Base-by-base conservation (phyloP, 2,113 vertebrate species). In the Neogobius melanostomus region DNA sequence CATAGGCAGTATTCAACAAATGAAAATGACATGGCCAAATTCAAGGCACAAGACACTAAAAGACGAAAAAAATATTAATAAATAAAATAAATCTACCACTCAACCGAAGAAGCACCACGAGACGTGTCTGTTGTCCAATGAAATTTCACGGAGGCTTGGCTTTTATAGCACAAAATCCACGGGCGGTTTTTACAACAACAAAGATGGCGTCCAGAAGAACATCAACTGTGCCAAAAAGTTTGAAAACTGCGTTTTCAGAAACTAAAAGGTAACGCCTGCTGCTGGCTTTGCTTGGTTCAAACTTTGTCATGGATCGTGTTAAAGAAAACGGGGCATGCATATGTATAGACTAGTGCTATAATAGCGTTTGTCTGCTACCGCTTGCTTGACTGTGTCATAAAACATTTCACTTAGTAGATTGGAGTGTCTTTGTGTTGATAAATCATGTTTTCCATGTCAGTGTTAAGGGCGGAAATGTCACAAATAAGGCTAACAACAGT, bases 141-240 rank as follows among this genome's bases (percentile, higher is more conserved):
- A 36, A 36, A 36, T 36, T 1, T 36, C 28, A 36, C 28, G 28
- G 28, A 2, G 28, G 28, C 28, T 1, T 36, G 28, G 28, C 28
- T 36, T 36, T 21, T 21, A 21, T 36, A 36, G 28, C 28, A 36
- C 4, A 36, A 6, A 65, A 8, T 10, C 72, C 1, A 61, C 65
- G 50, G 77, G 88, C 87, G 87, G 81, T 46, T 75, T 56, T 0
- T 49, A 83, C 64, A 66, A 90, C 28, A 36, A 85, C 52, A 68
- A 82, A 56, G 8, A 91, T 91, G 90, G 89, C 90, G 79, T 90
- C 89, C 5, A 79, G 76, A 67, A 85, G 77, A 84, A 45, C 46
- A 12, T 44, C 85, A n/a, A 12, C 11, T 1, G 28, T 0, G 3
- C 63, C 76, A 6, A 88, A 28, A 28, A 46, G 8, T 56, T 64